A percentile compares a stretch with the other conserved stretches of the same genome.
phyloP scores from a whole-genome alignment of 2,888 invertebrate species.

The Acanthosepion esculentum region DNA sequence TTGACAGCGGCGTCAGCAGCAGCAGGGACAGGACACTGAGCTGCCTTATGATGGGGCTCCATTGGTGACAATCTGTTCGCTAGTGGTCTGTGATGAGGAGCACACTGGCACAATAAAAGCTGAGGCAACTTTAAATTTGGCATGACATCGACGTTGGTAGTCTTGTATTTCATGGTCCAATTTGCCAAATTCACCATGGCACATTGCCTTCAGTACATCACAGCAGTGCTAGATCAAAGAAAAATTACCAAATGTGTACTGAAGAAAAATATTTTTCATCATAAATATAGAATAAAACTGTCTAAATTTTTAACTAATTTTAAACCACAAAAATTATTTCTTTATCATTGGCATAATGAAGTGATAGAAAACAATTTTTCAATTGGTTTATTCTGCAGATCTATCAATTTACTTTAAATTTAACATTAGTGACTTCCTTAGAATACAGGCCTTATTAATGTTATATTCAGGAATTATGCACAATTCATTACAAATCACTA shows the following conservation, averaged over 20 bases:
- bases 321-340: neutral
- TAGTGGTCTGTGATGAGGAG: conserved; percentile 36
- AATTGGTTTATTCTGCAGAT: too few relatives aligned
- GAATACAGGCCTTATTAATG: too few relatives aligned
- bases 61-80: conserved; percentile 48
- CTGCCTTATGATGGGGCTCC: conserved; percentile 42
- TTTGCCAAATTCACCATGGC: conserved; percentile 86
- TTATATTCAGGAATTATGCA: too few relatives aligned
- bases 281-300: neutral
- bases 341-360: too few relatives aligned
- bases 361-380: too few relatives aligned
- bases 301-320: neutral
- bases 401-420: too few relatives aligned
- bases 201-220: conserved; percentile 85
- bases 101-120: conserved; percentile 64
- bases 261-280: neutral
- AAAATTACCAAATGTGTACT: neutral
- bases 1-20: conserved; percentile 15
- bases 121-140: conserved; percentile 86
- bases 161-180: conserved; percentile 80
- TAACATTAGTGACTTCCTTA: too few relatives aligned
- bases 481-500: too few relatives aligned
- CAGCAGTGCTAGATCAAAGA: conserved; percentile 81
- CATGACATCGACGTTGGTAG: conserved; percentile 84
- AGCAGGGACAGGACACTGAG: conserved; percentile 38